Evolutionary conservation across 2,113 vertebrate genomes (phyloP).

Genomic region (Coptodon bakossiorum): DNA sequence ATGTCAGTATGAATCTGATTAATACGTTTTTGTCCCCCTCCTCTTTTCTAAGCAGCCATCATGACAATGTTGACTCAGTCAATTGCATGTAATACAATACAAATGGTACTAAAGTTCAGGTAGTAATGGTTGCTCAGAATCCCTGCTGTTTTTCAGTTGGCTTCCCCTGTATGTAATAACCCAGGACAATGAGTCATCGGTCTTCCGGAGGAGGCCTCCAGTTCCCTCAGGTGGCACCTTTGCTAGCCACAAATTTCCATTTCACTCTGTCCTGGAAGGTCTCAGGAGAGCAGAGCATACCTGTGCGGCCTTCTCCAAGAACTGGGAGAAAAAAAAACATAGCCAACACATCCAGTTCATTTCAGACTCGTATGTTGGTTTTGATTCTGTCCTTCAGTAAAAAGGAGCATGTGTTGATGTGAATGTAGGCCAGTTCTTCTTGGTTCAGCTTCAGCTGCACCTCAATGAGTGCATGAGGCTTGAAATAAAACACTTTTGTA

Average conservation of each 20-base stretch:
- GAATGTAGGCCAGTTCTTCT: conserved; percentile 31
- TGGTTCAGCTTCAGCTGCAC: conserved; percentile 12
- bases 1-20: neutral
- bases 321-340: conserved; percentile 34
- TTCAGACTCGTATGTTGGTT: conserved; percentile 23
- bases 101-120: conserved; percentile 44
- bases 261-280: neutral
- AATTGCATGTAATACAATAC: neutral
- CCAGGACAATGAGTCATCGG: conserved; percentile 5
- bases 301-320: conserved; percentile 24
- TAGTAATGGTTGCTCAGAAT: conserved; percentile 39
- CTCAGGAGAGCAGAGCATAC: conserved; percentile 16
- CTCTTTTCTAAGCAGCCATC: neutral
- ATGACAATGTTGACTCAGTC: neutral
- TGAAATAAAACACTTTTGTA: neutral
- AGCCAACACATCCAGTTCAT: conserved; percentile 30
- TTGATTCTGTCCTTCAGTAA: neutral
- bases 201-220: neutral
- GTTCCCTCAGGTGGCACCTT: neutral
- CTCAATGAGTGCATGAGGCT: conserved; percentile 35
- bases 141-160: conserved; percentile 11
- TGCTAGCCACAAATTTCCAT: conserved; percentile 18
- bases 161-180: conserved; percentile 21
- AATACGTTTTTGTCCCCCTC: neutral
- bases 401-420: conserved; percentile 7